Evolutionary conservation across 2,797 vertebrate genomes (phyloP).

Genomic region (Lophius americanus): DNA sequence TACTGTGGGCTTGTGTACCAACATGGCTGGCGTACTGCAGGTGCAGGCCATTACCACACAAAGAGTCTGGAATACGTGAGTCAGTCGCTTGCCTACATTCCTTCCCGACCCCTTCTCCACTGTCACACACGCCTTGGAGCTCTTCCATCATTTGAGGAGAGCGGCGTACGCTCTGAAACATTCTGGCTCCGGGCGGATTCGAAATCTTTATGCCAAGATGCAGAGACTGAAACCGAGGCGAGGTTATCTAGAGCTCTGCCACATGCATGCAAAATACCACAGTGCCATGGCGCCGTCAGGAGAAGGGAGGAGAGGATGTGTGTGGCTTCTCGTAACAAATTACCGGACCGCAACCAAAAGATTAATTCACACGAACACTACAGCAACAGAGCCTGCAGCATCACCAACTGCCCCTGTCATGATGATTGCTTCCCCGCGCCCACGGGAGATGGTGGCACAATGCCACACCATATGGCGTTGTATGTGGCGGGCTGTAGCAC

Average conservation of each 20-base stretch:
- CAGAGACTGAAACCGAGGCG: slow-evolving; percentile 31
- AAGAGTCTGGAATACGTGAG: slow-evolving; percentile 32
- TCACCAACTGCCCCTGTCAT: slow-evolving; percentile 44
- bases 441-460: slow-evolving; percentile 54
- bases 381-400: slow-evolving; percentile 46
- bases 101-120: slow-evolving; percentile 7
- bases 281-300: slow-evolving; percentile 27
- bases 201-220: slow-evolving; percentile 42
- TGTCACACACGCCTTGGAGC: slow-evolving; percentile 19
- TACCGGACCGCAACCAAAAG: slow-evolving; percentile 26
- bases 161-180: slow-evolving; percentile 34
- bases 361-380: slow-evolving; percentile 39
- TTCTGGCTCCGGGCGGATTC: slow-evolving; percentile 37
- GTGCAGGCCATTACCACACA: slow-evolving; percentile 40
- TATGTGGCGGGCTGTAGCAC: slow-evolving; percentile 43
- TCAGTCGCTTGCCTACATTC: slow-evolving; percentile 28
- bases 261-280: slow-evolving; percentile 67
- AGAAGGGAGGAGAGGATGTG: slow-evolving; percentile 17
- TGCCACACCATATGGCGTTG: slow-evolving; percentile 69
- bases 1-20: slow-evolving; percentile 23
- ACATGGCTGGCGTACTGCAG: slow-evolving; percentile 45
- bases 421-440: slow-evolving; percentile 35
- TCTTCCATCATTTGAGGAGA: slow-evolving; percentile 46
- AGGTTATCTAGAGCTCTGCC: slow-evolving; percentile 46
- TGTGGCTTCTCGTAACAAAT: slow-evolving; percentile 32